Evolutionary conservation across 2,113 vertebrate genomes (phyloP).

Genomic region (Pygoscelis antarcticus): DNA sequence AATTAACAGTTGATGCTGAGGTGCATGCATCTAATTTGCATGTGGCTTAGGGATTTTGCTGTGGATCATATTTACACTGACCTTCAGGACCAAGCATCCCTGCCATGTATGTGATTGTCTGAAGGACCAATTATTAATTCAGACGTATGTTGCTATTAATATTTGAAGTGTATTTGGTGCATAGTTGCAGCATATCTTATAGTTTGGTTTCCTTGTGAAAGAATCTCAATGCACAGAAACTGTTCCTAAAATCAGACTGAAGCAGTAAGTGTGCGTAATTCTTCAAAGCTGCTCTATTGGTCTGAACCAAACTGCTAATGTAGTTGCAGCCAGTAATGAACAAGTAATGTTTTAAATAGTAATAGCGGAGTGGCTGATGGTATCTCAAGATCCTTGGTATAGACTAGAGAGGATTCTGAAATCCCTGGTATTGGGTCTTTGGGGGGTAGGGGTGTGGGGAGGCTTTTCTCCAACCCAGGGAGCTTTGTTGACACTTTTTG

Average conservation of each 20-base stretch:
- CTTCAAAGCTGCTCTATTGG: neutral
- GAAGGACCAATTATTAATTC: neutral
- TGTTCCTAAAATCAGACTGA: neutral
- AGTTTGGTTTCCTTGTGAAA: neutral
- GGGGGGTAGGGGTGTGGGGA: fast-evolving
- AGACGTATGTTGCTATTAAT: neutral
- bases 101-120: neutral
- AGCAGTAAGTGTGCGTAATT: neutral
- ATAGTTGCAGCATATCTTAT: neutral
- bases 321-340: neutral
- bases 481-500: neutral
- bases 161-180: neutral
- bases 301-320: neutral
- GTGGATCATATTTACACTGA: neutral
- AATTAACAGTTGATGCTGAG: neutral
- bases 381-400: neutral
- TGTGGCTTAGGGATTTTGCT: neutral
- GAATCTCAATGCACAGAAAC: neutral
- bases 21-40: neutral
- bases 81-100: neutral
- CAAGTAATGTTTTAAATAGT: neutral
- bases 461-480: neutral
- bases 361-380: neutral
- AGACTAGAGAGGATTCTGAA: neutral
- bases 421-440: neutral